Percentiles rank a stretch among this genome's conserved stretches.
Evolutionary conservation across 2,113 vertebrate genomes (phyloP).

Genomic region (Cnemophilus loriae): DNA sequence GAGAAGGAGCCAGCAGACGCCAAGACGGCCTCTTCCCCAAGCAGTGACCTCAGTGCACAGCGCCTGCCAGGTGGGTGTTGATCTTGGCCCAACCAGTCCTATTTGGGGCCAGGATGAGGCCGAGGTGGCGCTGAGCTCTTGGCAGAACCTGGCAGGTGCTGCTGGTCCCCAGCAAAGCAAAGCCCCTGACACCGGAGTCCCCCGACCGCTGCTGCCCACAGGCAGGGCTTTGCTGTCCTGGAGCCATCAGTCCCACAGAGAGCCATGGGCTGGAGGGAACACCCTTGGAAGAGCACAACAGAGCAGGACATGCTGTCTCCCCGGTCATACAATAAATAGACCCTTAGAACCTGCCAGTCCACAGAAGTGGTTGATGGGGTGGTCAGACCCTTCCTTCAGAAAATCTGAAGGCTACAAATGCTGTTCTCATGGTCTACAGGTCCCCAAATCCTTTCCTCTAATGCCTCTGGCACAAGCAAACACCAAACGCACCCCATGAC

Average conservation of each 20-base stretch:
- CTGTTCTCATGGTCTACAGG: neutral
- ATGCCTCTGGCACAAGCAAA: neutral
- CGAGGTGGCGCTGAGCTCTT: neutral
- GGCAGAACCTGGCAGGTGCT: neutral
- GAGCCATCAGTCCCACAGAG: neutral
- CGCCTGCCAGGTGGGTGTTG: constrained; percentile 25
- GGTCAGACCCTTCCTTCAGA: neutral
- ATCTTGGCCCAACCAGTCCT: neutral
- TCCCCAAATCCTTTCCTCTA: neutral
- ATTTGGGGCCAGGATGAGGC: neutral
- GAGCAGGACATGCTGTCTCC: neutral
- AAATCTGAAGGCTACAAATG: neutral
- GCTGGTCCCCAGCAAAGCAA: neutral
- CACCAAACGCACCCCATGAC: accelerated
- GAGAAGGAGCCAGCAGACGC: neutral
- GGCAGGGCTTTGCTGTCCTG: neutral
- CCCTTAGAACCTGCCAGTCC: neutral
- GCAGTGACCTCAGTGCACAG: constrained; percentile 12
- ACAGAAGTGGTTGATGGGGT: neutral
- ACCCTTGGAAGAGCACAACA: accelerated
- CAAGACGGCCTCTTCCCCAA: neutral
- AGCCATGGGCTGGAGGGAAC: neutral
- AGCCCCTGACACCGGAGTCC: neutral
- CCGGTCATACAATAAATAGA: neutral
- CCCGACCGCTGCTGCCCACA: accelerated